phyloP scores from a whole-genome alignment of 2,113 vertebrate genomes.

The Smithornis capensis region DNA sequence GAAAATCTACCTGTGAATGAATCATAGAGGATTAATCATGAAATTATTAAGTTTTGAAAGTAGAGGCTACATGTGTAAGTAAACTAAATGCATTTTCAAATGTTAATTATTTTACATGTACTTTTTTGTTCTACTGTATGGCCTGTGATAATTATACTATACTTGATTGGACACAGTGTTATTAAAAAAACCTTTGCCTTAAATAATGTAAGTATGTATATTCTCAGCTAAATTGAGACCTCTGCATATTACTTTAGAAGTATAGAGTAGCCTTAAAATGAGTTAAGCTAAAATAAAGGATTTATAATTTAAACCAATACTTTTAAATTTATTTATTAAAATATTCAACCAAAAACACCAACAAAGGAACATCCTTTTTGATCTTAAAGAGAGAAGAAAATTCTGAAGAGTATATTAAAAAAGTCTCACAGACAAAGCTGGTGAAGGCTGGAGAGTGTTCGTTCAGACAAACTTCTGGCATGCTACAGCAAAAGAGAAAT shows the following conservation, averaged over 20 bases:
- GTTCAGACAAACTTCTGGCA: background rate
- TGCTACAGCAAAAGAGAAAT: background rate
- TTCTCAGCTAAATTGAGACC: background rate
- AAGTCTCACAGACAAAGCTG: background rate
- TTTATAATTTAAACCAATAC: background rate
- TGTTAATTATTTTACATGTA: background rate
- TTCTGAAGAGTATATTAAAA: background rate
- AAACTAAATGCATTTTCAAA: background rate
- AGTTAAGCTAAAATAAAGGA: background rate
- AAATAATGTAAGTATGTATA: background rate
- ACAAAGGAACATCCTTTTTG: background rate
- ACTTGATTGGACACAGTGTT: background rate
- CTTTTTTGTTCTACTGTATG: background rate
- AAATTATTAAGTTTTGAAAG: background rate
- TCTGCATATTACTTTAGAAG: background rate
- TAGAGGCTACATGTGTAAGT: background rate
- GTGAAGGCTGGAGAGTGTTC: background rate
- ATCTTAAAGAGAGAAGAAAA: background rate
- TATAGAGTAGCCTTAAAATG: background rate
- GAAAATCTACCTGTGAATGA: background rate
- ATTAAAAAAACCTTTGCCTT: background rate
- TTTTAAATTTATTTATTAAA: background rate
- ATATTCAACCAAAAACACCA: background rate
- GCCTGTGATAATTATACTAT: background rate
- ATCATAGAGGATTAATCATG: background rate